Conservation (phyloP, 1,140 invertebrate species). For the Aphis gossypii region DNA sequence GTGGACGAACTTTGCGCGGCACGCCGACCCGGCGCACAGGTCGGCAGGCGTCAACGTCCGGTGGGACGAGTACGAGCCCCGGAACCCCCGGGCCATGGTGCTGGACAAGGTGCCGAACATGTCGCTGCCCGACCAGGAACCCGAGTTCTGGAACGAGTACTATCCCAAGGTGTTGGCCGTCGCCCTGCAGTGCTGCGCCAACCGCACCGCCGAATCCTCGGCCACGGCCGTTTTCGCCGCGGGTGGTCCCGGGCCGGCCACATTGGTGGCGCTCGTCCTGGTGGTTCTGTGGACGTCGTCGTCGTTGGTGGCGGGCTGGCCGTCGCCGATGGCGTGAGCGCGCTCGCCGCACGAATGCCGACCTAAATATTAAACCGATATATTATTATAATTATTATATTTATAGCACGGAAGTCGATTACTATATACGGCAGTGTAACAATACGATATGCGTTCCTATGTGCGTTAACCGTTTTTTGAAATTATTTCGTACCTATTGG, state of each 20-base stretch:
- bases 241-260: not conserved
- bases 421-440: not conserved
- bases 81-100: conserved; percentile 72
- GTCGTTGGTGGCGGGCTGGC: not conserved
- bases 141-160: conserved; percentile 81
- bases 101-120: conserved; percentile 79
- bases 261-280: not conserved
- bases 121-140: conserved; percentile 65
- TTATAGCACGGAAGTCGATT: not conserved
- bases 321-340: not conserved
- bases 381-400: no score
- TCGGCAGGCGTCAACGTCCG: conserved; percentile 67
- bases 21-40: conserved; percentile 73
- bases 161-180: conserved; percentile 71
- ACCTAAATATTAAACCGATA: not conserved
- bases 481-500: not conserved
- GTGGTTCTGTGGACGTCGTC: not conserved
- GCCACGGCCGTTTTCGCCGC: not conserved
- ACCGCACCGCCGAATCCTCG: conserved; percentile 45
- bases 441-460: not conserved
- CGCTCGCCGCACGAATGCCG: not conserved
- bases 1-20: conserved; percentile 77
- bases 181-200: conserved; percentile 59
- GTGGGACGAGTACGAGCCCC: conserved; percentile 75
- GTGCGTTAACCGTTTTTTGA: not conserved